Evolutionary conservation across 2,797 vertebrate genomes (phyloP).

Genomic region (Prunella strophiata): DNA sequence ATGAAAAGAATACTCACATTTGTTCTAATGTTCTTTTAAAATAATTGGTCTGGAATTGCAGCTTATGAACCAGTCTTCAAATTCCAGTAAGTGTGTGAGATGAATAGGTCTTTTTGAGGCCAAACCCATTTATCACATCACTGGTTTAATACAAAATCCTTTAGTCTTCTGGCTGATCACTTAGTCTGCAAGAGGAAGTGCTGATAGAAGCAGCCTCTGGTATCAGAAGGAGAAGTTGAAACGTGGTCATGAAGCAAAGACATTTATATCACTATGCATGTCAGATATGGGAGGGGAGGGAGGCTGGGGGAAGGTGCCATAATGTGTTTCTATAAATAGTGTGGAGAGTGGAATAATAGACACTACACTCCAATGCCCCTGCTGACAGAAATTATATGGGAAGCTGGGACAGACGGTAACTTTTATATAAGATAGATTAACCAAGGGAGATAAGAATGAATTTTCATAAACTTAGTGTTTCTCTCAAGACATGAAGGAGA

Average conservation of each 20-base stretch:
- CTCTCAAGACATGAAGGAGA: neutral
- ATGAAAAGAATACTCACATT: neutral
- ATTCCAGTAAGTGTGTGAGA: neutral
- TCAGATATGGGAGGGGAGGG: neutral
- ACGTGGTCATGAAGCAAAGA: neutral
- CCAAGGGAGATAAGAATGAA: conserved; percentile 9
- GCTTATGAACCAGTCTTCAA: neutral
- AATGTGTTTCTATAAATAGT: conserved; percentile 8
- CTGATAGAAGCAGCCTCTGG: neutral
- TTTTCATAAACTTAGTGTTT: conserved; percentile 25
- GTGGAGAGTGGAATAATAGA: neutral
- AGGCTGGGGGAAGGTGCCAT: neutral
- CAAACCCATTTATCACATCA: conserved; percentile 12
- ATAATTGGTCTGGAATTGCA: neutral
- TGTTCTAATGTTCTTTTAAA: neutral
- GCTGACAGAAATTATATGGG: conserved; percentile 17
- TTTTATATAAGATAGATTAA: conserved; percentile 5
- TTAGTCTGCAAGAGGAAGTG: neutral
- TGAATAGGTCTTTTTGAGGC: neutral
- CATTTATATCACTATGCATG: neutral
- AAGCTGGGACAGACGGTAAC: neutral
- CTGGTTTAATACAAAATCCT: conserved; percentile 1
- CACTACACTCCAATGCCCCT: neutral
- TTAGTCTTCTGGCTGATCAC: neutral
- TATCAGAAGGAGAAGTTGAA: neutral